Base-by-base conservation (phyloP, 2,113 vertebrate genomes). In the Urocitellus parryii region DNA sequence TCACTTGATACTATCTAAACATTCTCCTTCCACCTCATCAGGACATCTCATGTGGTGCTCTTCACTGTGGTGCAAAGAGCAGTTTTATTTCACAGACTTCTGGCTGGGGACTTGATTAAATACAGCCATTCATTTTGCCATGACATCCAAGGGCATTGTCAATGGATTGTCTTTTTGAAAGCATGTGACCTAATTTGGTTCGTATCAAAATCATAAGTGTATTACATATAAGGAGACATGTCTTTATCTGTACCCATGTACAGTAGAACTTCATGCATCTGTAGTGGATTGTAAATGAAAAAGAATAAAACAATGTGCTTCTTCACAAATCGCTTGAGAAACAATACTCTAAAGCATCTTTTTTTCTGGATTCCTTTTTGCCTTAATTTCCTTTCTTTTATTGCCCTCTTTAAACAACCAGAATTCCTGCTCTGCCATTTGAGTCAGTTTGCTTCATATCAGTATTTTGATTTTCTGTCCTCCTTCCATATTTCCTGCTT, bases 151-250 rank as follows among this genome's bases (percentile, higher is more conserved):
- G 9, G 34, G 29, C 53, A 39, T 13, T 22, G 25, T 56, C 32
- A 58, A 20, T 32, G 4, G 32, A 58, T 42, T 56, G 27, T n/a
- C 11, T 63, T 16, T 80, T 84, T 32, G 37, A 76, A 68, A 76
- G 13, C 29, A n/a, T 73, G 5, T 51, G 53, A 25, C 70, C 0
- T 61, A 51, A 5, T 68, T 42, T 68, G 56, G 39, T n/a, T 45
- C 51, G 12, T 16, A 27, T 51, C 0, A 51, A 8, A 92, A 34
- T 84, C 48, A 4, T 9, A 48, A 29, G 2, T 61, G 22, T 88
- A n/a, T 87, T 45, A 48, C 1, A 0, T 3, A n/a, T n/a, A 58
- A 20, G 5, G 16, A 20, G 61, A 27, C 79, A 0, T 29, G 8
- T 63, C 22, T 63, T 9, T 63, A 25, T 63, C 61, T 63, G 61